Conservation (phyloP, 2,797 vertebrate species). For the Cirrhinus molitorella region DNA sequence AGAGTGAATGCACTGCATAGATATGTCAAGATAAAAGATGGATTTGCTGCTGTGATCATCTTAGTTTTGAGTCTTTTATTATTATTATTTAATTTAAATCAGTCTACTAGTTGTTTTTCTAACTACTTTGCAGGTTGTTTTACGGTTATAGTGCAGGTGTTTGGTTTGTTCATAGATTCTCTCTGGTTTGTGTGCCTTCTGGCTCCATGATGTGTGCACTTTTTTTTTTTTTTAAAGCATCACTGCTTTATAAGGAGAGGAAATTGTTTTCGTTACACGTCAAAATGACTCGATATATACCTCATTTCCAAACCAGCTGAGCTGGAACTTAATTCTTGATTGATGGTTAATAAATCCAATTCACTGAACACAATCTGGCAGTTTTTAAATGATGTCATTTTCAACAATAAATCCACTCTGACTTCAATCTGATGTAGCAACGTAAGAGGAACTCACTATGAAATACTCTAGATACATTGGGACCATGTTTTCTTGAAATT, state of each 20-base stretch:
- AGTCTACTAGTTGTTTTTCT: conserved; percentile 25
- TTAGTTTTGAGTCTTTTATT: conserved; percentile 46
- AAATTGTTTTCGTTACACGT: conserved; percentile 63
- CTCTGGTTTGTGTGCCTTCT: conserved; percentile 2
- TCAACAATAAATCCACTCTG: conserved; percentile 57
- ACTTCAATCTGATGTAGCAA: conserved; percentile 73
- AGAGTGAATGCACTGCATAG: conserved; percentile 94
- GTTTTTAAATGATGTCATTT: conserved; percentile 20
- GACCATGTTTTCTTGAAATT: conserved; percentile 79
- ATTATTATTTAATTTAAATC: conserved; percentile 54
- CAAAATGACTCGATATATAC: conserved; percentile 80
- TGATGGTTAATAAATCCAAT: conserved; percentile 20
- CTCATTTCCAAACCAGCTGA: conserved; percentile 83
- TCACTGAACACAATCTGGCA: conserved; percentile 29
- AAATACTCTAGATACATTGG: conserved; percentile 59
- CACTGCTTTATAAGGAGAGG: conserved; percentile 26
- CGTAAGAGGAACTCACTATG: not conserved
- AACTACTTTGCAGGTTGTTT: conserved; percentile 7
- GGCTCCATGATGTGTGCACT: conserved; percentile 33
- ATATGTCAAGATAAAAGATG: conserved; percentile 90
- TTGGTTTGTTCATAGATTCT: conserved; percentile 7
- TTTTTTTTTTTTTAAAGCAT: conserved; percentile 17
- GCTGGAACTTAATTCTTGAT: conserved; percentile 75
- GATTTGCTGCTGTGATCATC: conserved; percentile 91
- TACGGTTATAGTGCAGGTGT: conserved; percentile 11